phyloP scores from a whole-genome alignment of 92 coral and sea anemone genomes.

The Heteractis magnifica region DNA sequence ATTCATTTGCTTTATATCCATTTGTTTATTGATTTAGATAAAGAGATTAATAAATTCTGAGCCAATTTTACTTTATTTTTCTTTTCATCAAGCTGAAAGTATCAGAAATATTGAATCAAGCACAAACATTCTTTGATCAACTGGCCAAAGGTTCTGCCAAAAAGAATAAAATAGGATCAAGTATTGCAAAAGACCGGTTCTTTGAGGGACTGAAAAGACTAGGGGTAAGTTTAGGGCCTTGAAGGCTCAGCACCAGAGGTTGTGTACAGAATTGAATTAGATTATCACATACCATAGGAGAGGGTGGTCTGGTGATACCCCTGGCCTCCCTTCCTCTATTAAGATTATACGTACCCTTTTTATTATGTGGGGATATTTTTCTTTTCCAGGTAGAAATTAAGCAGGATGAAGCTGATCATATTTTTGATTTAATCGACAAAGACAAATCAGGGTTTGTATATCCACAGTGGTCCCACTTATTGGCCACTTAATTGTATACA shows the following conservation, averaged over 20 bases:
- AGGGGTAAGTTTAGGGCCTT: constrained; percentile 60
- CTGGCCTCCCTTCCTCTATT: too few relatives aligned
- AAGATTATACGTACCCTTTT: background rate
- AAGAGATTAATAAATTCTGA: background rate
- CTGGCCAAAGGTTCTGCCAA: constrained; percentile 80
- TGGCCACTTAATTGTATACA: too few relatives aligned
- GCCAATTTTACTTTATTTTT: background rate
- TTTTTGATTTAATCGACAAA: constrained; percentile 91
- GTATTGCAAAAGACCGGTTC: constrained; percentile 76
- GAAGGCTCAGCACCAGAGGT: background rate
- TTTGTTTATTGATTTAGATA: background rate
- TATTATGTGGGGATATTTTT: background rate
- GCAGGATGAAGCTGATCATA: constrained; percentile 82
- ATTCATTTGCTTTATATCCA: background rate
- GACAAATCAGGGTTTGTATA: constrained; percentile 78
- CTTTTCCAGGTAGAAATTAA: constrained; percentile 66
- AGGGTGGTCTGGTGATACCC: background rate
- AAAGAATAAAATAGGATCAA: constrained; percentile 80
- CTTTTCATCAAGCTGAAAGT: constrained; percentile 71
- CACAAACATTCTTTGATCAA: constrained; percentile 81
- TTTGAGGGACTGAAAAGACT: constrained; percentile 84
- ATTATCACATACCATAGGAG: too few relatives aligned
- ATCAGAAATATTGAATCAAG: constrained; percentile 87
- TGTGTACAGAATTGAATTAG: too few relatives aligned
- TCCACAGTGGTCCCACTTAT: too few relatives aligned